Conservation (phyloP, 2,113 vertebrate species). For the Python bivittatus region DNA sequence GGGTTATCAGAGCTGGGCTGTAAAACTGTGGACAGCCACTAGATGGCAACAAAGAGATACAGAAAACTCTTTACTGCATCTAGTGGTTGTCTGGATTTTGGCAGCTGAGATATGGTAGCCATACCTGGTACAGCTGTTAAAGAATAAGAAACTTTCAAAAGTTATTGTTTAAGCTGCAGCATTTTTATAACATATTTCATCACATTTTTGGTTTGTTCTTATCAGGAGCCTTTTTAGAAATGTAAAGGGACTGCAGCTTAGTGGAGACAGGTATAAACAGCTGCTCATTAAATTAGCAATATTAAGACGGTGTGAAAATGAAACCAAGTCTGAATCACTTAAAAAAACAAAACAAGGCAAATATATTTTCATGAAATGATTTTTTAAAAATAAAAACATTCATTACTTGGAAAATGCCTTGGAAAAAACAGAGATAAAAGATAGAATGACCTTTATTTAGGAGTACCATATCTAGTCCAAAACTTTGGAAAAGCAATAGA, state of each 20-base stretch:
- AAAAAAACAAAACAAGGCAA: conserved; percentile 44
- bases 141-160: background rate
- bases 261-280: conserved; percentile 56
- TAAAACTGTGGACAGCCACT: background rate
- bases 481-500: background rate
- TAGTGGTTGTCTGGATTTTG: background rate
- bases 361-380: conserved; percentile 37
- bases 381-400: conserved; percentile 2
- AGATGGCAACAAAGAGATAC: background rate
- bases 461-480: background rate
- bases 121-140: background rate
- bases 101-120: background rate
- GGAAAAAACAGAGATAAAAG: background rate
- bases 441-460: background rate
- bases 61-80: background rate
- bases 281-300: conserved; percentile 62
- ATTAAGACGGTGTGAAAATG: conserved; percentile 62
- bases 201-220: background rate
- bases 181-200: conserved; percentile 5
- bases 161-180: background rate
- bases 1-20: background rate
- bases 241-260: conserved; percentile 62
- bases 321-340: conserved; percentile 65
- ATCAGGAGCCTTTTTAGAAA: conserved; percentile 31
- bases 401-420: background rate